A percentile compares a stretch with the other conserved stretches of the same genome.
Evolutionary conservation across 64 coral and sea anemone species (phyloP).

Genomic region (Porites lutea): DNA sequence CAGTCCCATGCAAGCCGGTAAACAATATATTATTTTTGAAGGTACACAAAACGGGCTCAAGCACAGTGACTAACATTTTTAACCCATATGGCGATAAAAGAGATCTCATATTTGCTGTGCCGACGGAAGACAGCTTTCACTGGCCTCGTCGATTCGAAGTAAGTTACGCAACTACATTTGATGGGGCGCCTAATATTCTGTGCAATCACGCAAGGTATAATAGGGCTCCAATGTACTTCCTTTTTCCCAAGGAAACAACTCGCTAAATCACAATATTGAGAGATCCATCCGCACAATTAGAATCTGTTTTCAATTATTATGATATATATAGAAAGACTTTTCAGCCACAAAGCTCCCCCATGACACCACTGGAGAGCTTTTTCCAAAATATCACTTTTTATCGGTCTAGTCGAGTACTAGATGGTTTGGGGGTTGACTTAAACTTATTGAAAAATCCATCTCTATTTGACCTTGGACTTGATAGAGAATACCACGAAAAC

Average conservation of each 20-base stretch:
- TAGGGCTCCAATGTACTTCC: slow-evolving; percentile 33
- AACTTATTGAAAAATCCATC: slow-evolving; percentile 44
- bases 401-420: neutral
- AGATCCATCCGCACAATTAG: slow-evolving; percentile 77
- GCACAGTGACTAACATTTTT: slow-evolving; percentile 77
- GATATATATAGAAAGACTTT: slow-evolving; percentile 21
- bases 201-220: slow-evolving; percentile 80
- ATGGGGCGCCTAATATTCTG: slow-evolving; percentile 58
- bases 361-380: slow-evolving; percentile 31
- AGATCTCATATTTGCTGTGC: slow-evolving; percentile 65
- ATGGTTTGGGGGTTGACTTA: neutral
- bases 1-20: neutral
- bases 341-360: neutral
- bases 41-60: slow-evolving; percentile 76
- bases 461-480: slow-evolving; percentile 63
- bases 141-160: slow-evolving; percentile 55
- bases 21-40: slow-evolving; percentile 69
- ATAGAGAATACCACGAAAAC: slow-evolving; percentile 23
- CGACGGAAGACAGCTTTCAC: slow-evolving; percentile 20
- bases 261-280: slow-evolving; percentile 76
- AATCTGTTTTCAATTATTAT: slow-evolving; percentile 76
- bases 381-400: slow-evolving; percentile 3
- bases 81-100: slow-evolving; percentile 77
- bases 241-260: slow-evolving; percentile 59
- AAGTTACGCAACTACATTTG: slow-evolving; percentile 45